Base-by-base conservation (phyloP, 2,797 vertebrate species). In the Crocidura indochinensis region DNA sequence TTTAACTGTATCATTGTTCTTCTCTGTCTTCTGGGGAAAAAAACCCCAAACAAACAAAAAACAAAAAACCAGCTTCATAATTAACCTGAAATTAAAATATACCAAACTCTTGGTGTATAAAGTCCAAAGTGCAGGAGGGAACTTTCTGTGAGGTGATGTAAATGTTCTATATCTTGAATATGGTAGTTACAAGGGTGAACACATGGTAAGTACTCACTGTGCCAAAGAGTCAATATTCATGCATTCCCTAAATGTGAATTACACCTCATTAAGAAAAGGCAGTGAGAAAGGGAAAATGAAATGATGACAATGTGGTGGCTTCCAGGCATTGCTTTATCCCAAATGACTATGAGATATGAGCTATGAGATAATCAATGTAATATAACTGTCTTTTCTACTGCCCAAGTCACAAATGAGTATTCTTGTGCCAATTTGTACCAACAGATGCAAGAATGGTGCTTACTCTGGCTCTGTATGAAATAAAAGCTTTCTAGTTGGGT, bases 1-100 rank as follows among this genome's bases (percentile, higher is more conserved):
- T 93, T 87, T 69, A 92, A 92, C 95, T 90, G 94, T 26, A 91
- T 92, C 68, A 68, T 80, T 91, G 81, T 53, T 93, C 29, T 87
- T 91, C 46, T 94, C 31, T 90, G 51, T 88, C 81, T 94, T 38
- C 46, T 74, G 62, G 81, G 84, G 10, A 31, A 85, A 88, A 87
- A 44, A 38, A 38, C 2, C 38, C 38, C 38, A 38, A 38, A 38
- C 38, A 38, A 15, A 15, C 51, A 10, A 51, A 51, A 3, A 51
- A 15, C 2, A 10, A 51, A 51, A 51, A 51, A 10, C 14, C 14
- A 51, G 10, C 7, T 51, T 51, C 2, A 51, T 51, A 51, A 51
- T 51, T 15, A 10, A 84, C 14, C n/a, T 83, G 81, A 10, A 31
- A 86, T 87, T 89, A 91, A 95, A 89, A 92, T 27, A 80, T 9